Evolutionary conservation across 2,888 invertebrate species (phyloP).

Genomic region (Ophion obscuratus): DNA sequence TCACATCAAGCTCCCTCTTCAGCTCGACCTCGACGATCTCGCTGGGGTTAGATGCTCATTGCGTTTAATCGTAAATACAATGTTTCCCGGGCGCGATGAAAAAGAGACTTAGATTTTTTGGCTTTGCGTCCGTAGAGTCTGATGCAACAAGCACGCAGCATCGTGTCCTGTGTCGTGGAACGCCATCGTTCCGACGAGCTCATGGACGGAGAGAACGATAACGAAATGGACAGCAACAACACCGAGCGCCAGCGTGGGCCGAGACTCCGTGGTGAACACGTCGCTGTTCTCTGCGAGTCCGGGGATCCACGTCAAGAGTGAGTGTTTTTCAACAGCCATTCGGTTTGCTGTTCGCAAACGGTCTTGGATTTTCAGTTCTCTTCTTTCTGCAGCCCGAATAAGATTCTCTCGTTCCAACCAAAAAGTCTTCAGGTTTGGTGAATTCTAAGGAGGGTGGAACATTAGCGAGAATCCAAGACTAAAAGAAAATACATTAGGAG

Average conservation of each 20-base stretch:
- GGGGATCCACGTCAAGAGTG: constrained; percentile 88
- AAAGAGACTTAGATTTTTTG: not conserved
- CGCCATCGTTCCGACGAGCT: constrained; percentile 93
- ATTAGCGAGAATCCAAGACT: too few relatives aligned
- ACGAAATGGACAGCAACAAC: constrained; percentile 89
- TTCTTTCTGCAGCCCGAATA: too few relatives aligned
- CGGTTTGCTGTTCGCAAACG: not conserved
- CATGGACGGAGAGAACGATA: constrained; percentile 91
- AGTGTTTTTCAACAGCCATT: constrained; percentile 58
- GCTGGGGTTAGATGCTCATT: constrained; percentile 86
- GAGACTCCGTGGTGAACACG: constrained; percentile 92
- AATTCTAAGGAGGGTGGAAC: too few relatives aligned
- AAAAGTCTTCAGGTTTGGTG: too few relatives aligned
- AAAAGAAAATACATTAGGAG: too few relatives aligned
- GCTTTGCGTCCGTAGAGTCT: constrained; percentile 80
- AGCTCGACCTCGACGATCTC: constrained; percentile 93
- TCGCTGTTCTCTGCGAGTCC: constrained; percentile 95
- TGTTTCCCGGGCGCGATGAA: constrained; percentile 1
- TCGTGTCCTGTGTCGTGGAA: constrained; percentile 96
- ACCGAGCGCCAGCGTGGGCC: constrained; percentile 89
- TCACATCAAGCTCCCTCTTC: constrained; percentile 91
- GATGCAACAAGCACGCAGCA: constrained; percentile 87
- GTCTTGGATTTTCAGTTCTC: too few relatives aligned
- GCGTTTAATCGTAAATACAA: constrained; percentile 6
- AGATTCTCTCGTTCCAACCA: too few relatives aligned